Percentiles rank a stretch among this genome's conserved stretches.
Evolutionary conservation across 2,113 vertebrate species (phyloP).

Genomic region (Atrichornis clamosus): DNA sequence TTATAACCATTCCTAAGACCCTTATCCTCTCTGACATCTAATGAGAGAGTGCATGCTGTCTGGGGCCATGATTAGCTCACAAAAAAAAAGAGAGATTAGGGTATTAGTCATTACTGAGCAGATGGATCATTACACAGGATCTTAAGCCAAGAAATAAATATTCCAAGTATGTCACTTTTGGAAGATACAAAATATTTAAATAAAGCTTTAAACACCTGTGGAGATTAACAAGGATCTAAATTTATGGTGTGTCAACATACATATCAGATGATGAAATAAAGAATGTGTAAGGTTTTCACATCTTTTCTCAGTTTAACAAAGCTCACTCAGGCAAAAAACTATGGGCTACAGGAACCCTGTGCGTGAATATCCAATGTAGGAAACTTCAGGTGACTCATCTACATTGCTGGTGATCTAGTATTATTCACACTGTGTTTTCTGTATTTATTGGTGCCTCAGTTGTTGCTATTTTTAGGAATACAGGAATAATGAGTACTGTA

Average conservation of each 20-base stretch:
- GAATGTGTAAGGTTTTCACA: background rate
- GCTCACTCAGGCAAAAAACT: background rate
- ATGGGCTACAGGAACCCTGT: background rate
- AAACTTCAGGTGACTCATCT: background rate
- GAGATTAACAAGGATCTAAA: constrained; percentile 12
- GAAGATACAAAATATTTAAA: constrained; percentile 9
- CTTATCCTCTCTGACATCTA: constrained; percentile 49
- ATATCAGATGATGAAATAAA: constrained; percentile 39
- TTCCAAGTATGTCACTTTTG: constrained; percentile 17
- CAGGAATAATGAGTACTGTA: background rate
- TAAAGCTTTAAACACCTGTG: constrained; percentile 24
- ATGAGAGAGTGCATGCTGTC: constrained; percentile 22
- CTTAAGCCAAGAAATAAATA: constrained; percentile 62
- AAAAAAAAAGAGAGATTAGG: constrained; percentile 57
- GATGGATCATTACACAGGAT: constrained; percentile 55
- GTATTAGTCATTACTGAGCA: constrained; percentile 66
- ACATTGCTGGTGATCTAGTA: background rate
- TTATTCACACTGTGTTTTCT: background rate
- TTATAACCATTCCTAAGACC: constrained; percentile 28
- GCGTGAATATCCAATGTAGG: rapidly evolving
- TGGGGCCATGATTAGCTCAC: constrained; percentile 48
- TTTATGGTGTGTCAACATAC: constrained; percentile 15
- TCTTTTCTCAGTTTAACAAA: constrained; percentile 15
- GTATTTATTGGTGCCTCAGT: background rate
- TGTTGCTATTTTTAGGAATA: background rate